Conservation (phyloP, 2,888 invertebrate genomes). For the Lasius fuliginosus region DNA sequence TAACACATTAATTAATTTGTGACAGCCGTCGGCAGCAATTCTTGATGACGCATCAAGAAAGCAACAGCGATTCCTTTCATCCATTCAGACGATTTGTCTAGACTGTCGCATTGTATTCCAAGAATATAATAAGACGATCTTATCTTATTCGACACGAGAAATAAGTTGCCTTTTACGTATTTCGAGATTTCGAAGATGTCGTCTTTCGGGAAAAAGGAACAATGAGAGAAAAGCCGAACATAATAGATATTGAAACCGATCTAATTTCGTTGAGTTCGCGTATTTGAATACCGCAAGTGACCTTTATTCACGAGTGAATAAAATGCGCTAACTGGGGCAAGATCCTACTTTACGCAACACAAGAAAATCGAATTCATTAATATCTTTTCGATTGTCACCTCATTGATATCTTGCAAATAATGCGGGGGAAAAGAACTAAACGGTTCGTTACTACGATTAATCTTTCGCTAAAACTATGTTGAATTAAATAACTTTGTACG, state of each 20-base stretch:
- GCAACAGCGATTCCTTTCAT: background rate
- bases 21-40: background rate
- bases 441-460: background rate
- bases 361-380: background rate
- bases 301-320: background rate
- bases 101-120: background rate
- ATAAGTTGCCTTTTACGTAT: background rate
- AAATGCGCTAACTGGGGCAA: background rate
- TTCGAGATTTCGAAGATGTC: background rate
- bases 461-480: conserved; percentile 2
- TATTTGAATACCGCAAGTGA: background rate
- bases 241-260: background rate
- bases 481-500: conserved; percentile 29
- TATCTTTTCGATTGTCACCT: background rate
- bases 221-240: background rate
- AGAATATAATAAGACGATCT: background rate
- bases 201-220: background rate
- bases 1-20: background rate
- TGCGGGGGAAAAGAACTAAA: background rate
- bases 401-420: background rate
- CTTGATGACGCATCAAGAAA: conserved; percentile 48
- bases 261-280: background rate
- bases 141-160: background rate
- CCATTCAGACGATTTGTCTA: background rate
- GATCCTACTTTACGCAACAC: background rate